Conservation (phyloP, 2,113 vertebrate species). For the Thymallus thymallus region DNA sequence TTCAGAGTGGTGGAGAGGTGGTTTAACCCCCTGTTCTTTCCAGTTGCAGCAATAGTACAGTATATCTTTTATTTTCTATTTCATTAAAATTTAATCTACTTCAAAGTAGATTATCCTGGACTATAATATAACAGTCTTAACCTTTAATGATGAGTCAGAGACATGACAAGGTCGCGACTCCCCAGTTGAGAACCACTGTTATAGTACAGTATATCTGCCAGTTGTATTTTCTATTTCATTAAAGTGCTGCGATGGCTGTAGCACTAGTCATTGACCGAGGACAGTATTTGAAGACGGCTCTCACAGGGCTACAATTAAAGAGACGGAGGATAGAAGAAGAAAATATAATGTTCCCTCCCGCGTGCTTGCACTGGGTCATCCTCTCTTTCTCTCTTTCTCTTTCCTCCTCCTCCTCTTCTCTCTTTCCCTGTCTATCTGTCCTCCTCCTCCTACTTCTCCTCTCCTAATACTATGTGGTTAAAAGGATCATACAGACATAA, state of each 20-base stretch:
- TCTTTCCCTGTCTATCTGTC: neutral
- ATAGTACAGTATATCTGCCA: neutral
- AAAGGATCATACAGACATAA: slow-evolving; percentile 1
- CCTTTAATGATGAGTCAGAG: too few relatives aligned
- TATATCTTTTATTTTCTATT: neutral
- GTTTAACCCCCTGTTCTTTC: neutral
- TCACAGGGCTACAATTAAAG: slow-evolving; percentile 13
- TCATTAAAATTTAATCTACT: too few relatives aligned
- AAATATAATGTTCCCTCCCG: neutral
- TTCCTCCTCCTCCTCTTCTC: neutral
- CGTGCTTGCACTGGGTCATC: neutral
- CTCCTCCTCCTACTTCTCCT: neutral
- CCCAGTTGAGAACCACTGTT: too few relatives aligned
- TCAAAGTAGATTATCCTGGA: too few relatives aligned
- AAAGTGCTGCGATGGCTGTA: neutral
- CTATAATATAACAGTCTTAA: too few relatives aligned
- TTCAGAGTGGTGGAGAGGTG: neutral
- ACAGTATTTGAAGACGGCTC: neutral
- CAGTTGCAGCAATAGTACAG: neutral
- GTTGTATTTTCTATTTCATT: neutral
- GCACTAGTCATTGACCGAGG: neutral
- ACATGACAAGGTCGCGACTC: too few relatives aligned
- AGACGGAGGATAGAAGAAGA: neutral
- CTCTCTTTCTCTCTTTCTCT: neutral
- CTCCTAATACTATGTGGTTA: neutral